These are phyloP conservation scores for Ophion obscuratus DNA, from an alignment of 2,888 invertebrate species.

Conservation along the genomic window DNA sequence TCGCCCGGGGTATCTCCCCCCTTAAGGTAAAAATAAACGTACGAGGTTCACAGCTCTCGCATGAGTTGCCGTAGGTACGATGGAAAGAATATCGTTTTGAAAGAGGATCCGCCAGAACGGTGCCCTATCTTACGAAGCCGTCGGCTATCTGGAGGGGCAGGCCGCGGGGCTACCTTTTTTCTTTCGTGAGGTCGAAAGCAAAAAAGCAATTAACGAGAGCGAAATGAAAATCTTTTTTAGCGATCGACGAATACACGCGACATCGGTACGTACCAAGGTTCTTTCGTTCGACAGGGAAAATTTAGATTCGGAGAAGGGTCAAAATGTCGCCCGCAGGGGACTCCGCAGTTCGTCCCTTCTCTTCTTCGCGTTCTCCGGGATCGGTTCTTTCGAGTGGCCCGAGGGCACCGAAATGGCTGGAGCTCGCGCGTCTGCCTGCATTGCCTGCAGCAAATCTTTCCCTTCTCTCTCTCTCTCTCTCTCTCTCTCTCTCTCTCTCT, in stretches of 20 bases:
- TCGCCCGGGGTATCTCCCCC: too few relatives aligned
- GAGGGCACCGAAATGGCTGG: conserved; percentile 78
- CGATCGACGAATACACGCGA: conserved; percentile 58
- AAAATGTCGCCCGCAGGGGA: conserved; percentile 54
- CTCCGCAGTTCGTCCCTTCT: conserved; percentile 43
- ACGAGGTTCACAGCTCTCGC: too few relatives aligned
- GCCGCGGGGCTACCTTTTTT: too few relatives aligned
- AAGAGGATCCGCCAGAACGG: too few relatives aligned
- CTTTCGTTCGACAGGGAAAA: conserved; percentile 65
- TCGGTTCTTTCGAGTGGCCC: conserved; percentile 73
- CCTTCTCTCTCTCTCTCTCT: conserved; percentile 68
- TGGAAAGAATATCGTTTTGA: too few relatives aligned
- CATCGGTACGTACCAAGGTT: conserved; percentile 69
- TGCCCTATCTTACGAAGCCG: too few relatives aligned
- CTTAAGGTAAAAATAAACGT: too few relatives aligned
- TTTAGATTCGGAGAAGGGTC: conserved; percentile 52
- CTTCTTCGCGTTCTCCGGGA: conserved; percentile 57
- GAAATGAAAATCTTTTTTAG: neutral
- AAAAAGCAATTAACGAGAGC: neutral
- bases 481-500: conserved; percentile 48
- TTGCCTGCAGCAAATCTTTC: conserved; percentile 74
- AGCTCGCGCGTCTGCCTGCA: conserved; percentile 80
- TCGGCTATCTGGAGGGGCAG: too few relatives aligned
- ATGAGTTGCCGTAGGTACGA: too few relatives aligned
- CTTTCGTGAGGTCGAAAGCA: neutral